Percentiles rank a stretch among this genome's conserved stretches.
These are phyloP conservation scores for Blastomussa wellsi DNA, from an alignment of 92 coral and sea anemone genomes.

Conservation along the genomic window DNA sequence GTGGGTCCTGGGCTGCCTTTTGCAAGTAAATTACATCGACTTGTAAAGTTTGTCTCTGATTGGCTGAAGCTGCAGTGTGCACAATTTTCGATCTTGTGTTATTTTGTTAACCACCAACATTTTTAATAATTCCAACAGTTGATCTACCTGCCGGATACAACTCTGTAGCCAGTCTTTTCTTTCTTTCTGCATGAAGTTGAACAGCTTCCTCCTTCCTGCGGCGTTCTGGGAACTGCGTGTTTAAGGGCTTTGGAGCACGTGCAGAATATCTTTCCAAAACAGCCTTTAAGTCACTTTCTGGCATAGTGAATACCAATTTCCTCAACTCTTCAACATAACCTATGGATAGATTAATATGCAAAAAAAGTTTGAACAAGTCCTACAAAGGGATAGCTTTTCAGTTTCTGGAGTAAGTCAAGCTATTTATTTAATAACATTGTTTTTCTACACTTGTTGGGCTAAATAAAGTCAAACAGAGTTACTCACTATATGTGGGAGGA, in stretches of 20 bases:
- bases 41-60: no score
- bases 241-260: conserved; percentile 40
- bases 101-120: no score
- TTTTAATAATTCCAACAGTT: no score
- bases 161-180: conserved; percentile 28
- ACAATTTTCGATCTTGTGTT: background rate
- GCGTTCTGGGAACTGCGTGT: conserved; percentile 38
- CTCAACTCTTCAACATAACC: conserved; percentile 12
- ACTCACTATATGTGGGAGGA: conserved; percentile 49
- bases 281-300: conserved; percentile 13
- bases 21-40: no score
- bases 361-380: no score
- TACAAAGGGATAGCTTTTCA: no score
- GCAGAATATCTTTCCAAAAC: conserved; percentile 17
- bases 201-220: conserved; percentile 39
- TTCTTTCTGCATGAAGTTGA: conserved; percentile 22
- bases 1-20: no score
- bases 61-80: background rate
- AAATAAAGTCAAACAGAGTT: background rate
- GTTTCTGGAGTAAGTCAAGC: background rate
- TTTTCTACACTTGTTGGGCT: background rate
- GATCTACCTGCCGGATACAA: conserved; percentile 34
- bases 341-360: background rate
- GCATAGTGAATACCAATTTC: conserved; percentile 4
- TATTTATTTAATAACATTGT: no score